A percentile compares a stretch with the other conserved stretches of the same genome.
Conservation (phyloP, 2,888 invertebrate genomes). For the Hybos culiciformis region DNA sequence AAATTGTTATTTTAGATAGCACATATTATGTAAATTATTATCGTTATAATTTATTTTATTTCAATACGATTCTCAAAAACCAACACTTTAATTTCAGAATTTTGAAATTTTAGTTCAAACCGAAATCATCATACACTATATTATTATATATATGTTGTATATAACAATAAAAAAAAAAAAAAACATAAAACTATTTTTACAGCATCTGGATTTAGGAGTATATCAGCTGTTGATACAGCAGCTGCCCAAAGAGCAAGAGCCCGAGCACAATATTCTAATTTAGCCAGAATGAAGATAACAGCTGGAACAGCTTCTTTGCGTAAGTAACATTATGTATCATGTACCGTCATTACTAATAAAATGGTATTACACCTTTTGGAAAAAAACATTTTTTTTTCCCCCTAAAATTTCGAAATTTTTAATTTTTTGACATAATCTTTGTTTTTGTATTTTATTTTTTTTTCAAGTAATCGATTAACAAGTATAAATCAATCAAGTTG, state of each 20-base stretch:
- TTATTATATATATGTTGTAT: no score
- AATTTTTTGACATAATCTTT: background rate
- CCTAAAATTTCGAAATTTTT: no score
- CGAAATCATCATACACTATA: background rate
- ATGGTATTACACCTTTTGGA: no score
- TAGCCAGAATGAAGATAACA: conserved; percentile 60
- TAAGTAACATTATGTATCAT: no score
- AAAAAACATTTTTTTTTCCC: no score
- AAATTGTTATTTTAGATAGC: no score
- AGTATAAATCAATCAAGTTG: no score
- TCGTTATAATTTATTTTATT: background rate
- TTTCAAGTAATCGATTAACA: no score
- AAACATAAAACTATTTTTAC: conserved; percentile 12
- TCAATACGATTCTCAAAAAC: background rate
- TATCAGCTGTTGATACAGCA: conserved; percentile 86
- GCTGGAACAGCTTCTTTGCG: conserved; percentile 52
- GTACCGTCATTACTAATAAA: no score
- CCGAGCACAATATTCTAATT: conserved; percentile 66
- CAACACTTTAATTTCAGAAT: background rate
- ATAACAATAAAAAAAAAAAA: background rate
- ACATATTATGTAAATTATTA: no score
- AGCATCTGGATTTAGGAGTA: conserved; percentile 60
- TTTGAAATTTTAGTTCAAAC: background rate
- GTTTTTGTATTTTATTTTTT: background rate
- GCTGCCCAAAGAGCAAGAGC: conserved; percentile 80